phyloP scores from a whole-genome alignment of 2,113 vertebrate genomes.

The Oryzias celebensis region DNA sequence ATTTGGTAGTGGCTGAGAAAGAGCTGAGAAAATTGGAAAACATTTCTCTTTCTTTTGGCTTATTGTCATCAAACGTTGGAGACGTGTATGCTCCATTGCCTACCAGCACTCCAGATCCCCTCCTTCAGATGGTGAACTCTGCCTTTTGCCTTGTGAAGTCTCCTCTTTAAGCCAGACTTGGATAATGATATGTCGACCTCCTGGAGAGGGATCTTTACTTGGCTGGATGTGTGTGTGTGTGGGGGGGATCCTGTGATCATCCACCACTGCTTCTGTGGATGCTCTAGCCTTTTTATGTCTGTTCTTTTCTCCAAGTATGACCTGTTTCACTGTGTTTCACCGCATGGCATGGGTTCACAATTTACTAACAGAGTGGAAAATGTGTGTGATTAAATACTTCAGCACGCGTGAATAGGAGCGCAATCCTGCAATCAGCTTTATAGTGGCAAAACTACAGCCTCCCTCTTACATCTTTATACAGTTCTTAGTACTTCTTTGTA shows the following conservation, averaged over 20 bases:
- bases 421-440: too few relatives aligned
- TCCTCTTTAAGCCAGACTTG: neutral
- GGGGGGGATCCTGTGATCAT: conserved; percentile 1
- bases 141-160: neutral
- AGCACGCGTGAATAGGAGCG: too few relatives aligned
- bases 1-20: too few relatives aligned
- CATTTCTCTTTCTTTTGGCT: too few relatives aligned
- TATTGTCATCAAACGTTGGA: neutral
- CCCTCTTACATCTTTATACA: too few relatives aligned
- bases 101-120: neutral
- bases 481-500: too few relatives aligned
- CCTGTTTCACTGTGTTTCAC: neutral
- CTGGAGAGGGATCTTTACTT: neutral
- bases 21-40: too few relatives aligned
- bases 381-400: too few relatives aligned
- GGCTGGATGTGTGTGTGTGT: neutral
- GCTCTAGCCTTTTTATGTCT: neutral
- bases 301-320: neutral
- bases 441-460: too few relatives aligned
- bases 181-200: neutral
- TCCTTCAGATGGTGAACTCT: neutral
- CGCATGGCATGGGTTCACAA: neutral
- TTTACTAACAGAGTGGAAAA: neutral
- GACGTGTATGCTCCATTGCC: neutral
- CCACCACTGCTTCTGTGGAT: neutral